Evolutionary conservation across 2,797 vertebrate genomes (phyloP).

Genomic region (Sarcophilus harrisii): DNA sequence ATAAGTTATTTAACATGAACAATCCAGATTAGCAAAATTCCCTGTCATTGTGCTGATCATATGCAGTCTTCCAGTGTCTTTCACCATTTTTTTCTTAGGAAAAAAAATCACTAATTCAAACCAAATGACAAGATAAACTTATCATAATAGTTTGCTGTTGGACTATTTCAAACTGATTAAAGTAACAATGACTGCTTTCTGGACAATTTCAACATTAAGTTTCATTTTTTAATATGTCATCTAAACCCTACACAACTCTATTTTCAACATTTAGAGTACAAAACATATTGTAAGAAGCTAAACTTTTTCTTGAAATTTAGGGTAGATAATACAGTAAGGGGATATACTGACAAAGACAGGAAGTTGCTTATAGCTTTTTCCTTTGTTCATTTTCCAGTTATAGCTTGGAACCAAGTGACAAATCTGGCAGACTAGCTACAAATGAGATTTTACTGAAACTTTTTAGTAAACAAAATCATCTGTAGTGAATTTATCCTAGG

Average conservation of each 20-base stretch:
- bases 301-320: conserved; percentile 12
- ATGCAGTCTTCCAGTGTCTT: not conserved
- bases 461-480: conserved; percentile 44
- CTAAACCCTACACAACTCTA: not conserved
- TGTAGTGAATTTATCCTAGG: not conserved
- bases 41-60: not conserved
- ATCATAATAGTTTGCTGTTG: not conserved
- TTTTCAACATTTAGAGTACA: conserved; percentile 18
- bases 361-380: not conserved
- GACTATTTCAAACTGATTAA: not conserved
- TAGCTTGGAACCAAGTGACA: conserved; percentile 26
- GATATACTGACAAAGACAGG: conserved; percentile 1
- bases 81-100: not conserved
- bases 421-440: conserved; percentile 41
- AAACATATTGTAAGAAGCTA: conserved; percentile 17
- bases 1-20: not conserved
- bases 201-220: not conserved
- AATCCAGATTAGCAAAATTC: not conserved
- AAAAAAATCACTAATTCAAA: not conserved
- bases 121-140: not conserved
- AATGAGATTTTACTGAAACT: not conserved
- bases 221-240: not conserved
- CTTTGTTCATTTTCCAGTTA: conserved; percentile 17
- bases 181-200: not conserved
- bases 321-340: conserved; percentile 2